Evolutionary conservation across 1,140 invertebrate genomes (phyloP), one percentile per base, ranked within the genome.

Genomic region (Gonioctena quinquepunctata): DNA sequence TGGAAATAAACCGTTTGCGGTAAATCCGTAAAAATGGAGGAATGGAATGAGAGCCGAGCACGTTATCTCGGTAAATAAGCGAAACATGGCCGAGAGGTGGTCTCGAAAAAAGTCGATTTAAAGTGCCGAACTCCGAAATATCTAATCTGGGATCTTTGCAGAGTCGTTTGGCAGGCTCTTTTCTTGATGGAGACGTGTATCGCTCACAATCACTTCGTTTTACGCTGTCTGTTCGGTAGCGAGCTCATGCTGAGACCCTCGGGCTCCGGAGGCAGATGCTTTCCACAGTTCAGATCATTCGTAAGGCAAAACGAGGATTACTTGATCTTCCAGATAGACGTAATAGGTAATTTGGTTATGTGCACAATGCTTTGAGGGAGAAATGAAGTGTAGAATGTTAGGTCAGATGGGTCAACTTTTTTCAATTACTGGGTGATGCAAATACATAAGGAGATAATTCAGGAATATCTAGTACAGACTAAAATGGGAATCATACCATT

Each of bases 81-180:
- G 64, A 67, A 73, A 70, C 68, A 64, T 62, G 68, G 72, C 62
- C 50, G 64, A 19, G 59, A 60, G 65, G 50, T 62, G 60, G 64
- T 19, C 27, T 61, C 42, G 48, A 56, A 74, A 75, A 72, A 72
- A 75, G 68, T 75, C 70, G 68, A 72, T 75, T 75, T 72, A 70
- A 66, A 72, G 66, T 71, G 60, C 62, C 66, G 67, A 72, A 65
- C 48, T 68, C 70, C 64, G 33, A 64, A 69, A 72, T 75, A 75
- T 75, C 73, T 75, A 72, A 75, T 72, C 70, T 70, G 57, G 59
- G 69, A 72, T 75, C 73, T 75, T 74, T 71, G 61, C 60, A 72
- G 70, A 69, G 73, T 72, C 73, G 73, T 74, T 74, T 74, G 72
- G 73, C 63, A 56, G 56, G 26, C 28, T 68, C 60, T 52, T 69